Evolutionary conservation across 2,797 vertebrate genomes (phyloP), one percentile per base, ranked within the genome.

Genomic region (Pipistrellus pygmaeus): DNA sequence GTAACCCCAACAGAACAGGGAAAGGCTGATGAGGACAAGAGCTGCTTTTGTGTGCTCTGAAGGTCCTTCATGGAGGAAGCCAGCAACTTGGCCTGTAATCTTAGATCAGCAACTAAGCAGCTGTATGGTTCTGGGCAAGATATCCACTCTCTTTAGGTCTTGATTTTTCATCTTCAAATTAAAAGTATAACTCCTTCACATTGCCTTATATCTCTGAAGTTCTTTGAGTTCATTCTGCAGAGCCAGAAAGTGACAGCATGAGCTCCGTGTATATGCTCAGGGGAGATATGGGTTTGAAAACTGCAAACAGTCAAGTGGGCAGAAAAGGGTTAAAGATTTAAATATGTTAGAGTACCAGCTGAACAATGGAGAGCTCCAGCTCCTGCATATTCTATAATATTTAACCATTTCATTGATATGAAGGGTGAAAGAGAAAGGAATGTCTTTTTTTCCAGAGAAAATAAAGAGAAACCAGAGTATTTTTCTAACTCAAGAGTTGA

Each of bases 21-120:
- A 21, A 23, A 32, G 1, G 23, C 15, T 38, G 8, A 2, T 72
- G 73, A 72, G 66, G 48, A 23, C 41, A 2, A 12, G 53, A 53
- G 48, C 46, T n/a, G 20, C 76, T 25, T 18, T 12, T 89, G 46
- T 41, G 15, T 38, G 85, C 77, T 57, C 62, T 9, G 75, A n/a
- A 3, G 18, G 14, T 91, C 21, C 62, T 77, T 88, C 80, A 81
- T 86, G 55, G 84, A 91, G 72, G 73, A 55, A 87, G n/a, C n/a
- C 55, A 82, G 38, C 1, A n/a, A 62, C 35, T 32, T 60, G 20
- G 68, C 66, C 41, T 94, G 48, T 38, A 23, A 38, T 41, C 78
- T 86, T 73, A 89, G 75, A 41, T 93, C 41, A 73, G 35, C 30
- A 41, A 46, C 8, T 68, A 38, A 86, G 60, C 41, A 84, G 68